These are phyloP conservation scores for Drosophila nasuta DNA, from an alignment of 1,140 invertebrate species.

Conservation along the genomic window DNA sequence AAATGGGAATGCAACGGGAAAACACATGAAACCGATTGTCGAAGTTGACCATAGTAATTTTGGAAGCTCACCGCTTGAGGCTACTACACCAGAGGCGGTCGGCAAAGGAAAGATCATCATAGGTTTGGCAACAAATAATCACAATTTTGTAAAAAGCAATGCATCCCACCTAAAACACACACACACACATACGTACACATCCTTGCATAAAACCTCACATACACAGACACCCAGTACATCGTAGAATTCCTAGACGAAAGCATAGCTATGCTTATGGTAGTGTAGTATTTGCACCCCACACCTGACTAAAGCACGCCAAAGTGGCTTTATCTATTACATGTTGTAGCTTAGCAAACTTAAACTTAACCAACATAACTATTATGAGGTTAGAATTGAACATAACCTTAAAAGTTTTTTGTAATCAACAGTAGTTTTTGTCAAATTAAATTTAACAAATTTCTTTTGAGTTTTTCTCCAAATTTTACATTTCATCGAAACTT, in stretches of 20 bases:
- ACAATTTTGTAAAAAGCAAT: constrained; percentile 69
- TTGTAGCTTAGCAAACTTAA: constrained; percentile 11
- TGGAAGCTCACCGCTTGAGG: constrained; percentile 64
- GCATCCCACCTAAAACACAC: constrained; percentile 46
- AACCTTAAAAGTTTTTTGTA: not conserved
- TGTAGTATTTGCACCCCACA: constrained; percentile 26
- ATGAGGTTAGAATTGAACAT: not conserved
- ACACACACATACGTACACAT: constrained; percentile 34
- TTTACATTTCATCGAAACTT: not conserved
- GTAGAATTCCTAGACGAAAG: constrained; percentile 10
- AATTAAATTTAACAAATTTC: not conserved
- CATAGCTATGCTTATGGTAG: constrained; percentile 23
- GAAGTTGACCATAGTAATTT: constrained; percentile 75
- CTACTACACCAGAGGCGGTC: constrained; percentile 49
- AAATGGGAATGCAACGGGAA: constrained; percentile 52
- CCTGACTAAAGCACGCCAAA: constrained; percentile 29
- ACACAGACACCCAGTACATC: constrained; percentile 19
- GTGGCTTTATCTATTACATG: constrained; percentile 7
- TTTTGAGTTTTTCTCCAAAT: not conserved
- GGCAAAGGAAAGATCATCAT: constrained; percentile 84
- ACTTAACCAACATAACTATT: not conserved
- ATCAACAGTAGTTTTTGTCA: not conserved
- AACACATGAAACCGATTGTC: constrained; percentile 80
- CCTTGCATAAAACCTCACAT: constrained; percentile 30
- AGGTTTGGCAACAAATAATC: constrained; percentile 82